Percentiles rank a stretch among this genome's conserved stretches.
phyloP scores from a whole-genome alignment of 2,797 vertebrate genomes.

The Melanotaenia nigrans region DNA sequence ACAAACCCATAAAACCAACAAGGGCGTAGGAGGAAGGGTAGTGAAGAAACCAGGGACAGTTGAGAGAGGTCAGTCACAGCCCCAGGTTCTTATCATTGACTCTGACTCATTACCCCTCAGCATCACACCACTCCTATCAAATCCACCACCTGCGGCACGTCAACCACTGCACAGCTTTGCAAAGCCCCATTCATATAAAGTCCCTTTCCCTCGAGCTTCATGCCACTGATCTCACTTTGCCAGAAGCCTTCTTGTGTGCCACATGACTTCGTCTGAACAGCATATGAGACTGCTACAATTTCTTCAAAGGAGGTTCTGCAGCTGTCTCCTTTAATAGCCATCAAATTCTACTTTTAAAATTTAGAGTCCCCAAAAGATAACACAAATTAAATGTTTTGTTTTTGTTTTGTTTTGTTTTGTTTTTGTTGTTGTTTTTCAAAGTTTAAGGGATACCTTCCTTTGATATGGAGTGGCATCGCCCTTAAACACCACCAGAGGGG shows the following conservation, averaged over 20 bases:
- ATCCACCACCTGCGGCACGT: slow-evolving; percentile 44
- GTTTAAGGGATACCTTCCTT: background rate
- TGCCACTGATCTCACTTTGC: slow-evolving; percentile 36
- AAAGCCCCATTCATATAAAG: slow-evolving; percentile 24
- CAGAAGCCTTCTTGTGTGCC: background rate
- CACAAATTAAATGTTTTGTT: background rate
- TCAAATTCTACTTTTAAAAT: background rate
- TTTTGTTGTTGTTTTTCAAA: background rate
- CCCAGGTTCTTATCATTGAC: slow-evolving; percentile 59
- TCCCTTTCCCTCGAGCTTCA: slow-evolving; percentile 15
- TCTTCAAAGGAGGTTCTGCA: background rate
- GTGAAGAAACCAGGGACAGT: slow-evolving; percentile 17
- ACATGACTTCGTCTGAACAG: slow-evolving; percentile 4
- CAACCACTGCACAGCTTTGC: slow-evolving; percentile 32
- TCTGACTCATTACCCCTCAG: slow-evolving; percentile 63
- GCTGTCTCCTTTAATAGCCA: slow-evolving; percentile 3
- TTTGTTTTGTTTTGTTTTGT: too few relatives aligned
- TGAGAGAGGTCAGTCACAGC: slow-evolving; percentile 59
- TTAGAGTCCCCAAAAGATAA: background rate
- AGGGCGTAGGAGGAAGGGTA: slow-evolving; percentile 35
- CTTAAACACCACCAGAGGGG: slow-evolving; percentile 62
- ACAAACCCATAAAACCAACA: slow-evolving; percentile 48
- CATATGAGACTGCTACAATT: background rate
- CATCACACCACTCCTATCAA: slow-evolving; percentile 53
- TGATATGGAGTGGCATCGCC: background rate